Evolutionary conservation across 1,140 invertebrate genomes (phyloP).

Genomic region (Formica exsecta): DNA sequence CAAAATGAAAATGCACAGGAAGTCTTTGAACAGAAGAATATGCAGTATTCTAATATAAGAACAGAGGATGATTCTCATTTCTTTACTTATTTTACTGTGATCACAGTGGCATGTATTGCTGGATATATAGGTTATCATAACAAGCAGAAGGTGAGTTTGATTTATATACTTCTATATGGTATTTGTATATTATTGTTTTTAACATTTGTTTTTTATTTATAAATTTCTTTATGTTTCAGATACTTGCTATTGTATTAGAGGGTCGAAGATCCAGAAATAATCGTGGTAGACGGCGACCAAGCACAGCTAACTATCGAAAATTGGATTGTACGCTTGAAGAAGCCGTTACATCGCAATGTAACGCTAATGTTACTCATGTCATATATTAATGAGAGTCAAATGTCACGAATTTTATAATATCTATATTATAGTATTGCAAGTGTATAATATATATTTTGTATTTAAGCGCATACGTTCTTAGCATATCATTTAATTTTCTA

Average conservation of each 20-base stretch:
- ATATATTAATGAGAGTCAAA: constrained; percentile 83
- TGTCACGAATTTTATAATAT: constrained; percentile 54
- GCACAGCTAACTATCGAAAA: constrained; percentile 88
- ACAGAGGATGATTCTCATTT: constrained; percentile 87
- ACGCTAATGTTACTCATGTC: constrained; percentile 84
- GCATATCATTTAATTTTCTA: constrained; percentile 67
- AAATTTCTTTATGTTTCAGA: constrained; percentile 81
- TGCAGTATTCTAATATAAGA: constrained; percentile 46
- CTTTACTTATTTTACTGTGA: constrained; percentile 89
- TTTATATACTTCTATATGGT: constrained; percentile 14
- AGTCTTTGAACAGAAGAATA: constrained; percentile 22
- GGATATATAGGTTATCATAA: constrained; percentile 90
- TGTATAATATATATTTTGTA: constrained; percentile 73
- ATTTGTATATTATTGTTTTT: background rate
- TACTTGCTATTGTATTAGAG: constrained; percentile 88
- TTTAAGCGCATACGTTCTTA: constrained; percentile 65
- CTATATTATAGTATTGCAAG: constrained; percentile 71
- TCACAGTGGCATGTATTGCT: constrained; percentile 88
- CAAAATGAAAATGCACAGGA: constrained; percentile 42
- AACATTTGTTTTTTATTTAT: background rate
- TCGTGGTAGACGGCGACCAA: constrained; percentile 86
- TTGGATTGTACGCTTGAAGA: constrained; percentile 89
- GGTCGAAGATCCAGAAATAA: constrained; percentile 86
- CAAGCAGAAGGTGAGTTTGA: constrained; percentile 88
- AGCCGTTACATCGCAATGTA: constrained; percentile 88